Percentiles rank a stretch among this genome's conserved stretches.
Evolutionary conservation across 2,113 vertebrate species (phyloP).

Genomic region (Circaetus gallicus): DNA sequence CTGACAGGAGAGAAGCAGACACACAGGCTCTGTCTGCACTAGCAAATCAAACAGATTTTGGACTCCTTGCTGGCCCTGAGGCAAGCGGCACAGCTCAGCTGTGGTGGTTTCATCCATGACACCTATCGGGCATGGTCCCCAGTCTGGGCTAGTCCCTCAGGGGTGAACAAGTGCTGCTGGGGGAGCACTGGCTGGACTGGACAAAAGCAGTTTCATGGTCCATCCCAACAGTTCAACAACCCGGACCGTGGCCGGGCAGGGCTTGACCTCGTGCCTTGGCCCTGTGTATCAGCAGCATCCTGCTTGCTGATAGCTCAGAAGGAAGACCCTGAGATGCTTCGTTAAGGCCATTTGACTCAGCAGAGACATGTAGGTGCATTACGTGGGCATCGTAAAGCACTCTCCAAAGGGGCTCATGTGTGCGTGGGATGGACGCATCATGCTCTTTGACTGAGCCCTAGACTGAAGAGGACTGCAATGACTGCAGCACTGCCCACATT

Average conservation of each 20-base stretch:
- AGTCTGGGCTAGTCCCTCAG: background rate
- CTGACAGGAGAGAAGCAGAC: background rate
- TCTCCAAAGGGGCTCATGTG: background rate
- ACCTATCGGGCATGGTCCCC: background rate
- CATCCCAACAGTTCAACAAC: background rate
- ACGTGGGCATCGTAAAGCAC: background rate
- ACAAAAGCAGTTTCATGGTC: background rate
- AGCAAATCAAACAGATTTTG: background rate
- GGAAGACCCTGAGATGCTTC: background rate
- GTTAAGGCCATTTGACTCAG: background rate
- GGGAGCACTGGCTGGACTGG: background rate
- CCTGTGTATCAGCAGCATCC: background rate
- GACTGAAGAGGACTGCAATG: background rate
- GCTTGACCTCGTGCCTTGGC: background rate
- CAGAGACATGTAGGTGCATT: background rate
- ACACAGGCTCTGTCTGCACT: background rate
- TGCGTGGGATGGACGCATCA: background rate
- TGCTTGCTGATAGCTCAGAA: background rate
- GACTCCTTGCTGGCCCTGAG: background rate
- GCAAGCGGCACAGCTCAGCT: background rate
- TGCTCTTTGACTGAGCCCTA: background rate
- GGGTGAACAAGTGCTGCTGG: background rate
- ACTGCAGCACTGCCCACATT: background rate
- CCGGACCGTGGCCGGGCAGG: rapidly evolving
- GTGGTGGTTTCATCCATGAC: background rate